phyloP scores from a whole-genome alignment of 2,888 invertebrate genomes.

The Podotricha telesiphe region DNA sequence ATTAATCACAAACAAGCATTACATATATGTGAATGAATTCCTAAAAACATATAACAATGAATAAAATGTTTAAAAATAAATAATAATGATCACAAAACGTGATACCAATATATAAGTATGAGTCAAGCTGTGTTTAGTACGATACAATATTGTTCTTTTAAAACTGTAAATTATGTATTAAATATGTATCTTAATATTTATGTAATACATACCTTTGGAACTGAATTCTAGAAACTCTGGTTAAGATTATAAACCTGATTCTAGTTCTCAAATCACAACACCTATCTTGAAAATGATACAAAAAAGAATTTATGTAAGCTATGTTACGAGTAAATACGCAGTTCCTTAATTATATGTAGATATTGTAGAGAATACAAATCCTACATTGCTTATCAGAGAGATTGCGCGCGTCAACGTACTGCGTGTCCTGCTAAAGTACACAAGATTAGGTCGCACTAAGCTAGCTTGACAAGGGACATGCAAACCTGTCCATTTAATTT shows the following conservation, averaged over 20 bases:
- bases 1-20: no score
- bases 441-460: constrained; percentile 41
- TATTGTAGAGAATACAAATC: constrained; percentile 35
- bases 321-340: neutral
- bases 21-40: no score
- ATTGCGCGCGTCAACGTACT: constrained; percentile 39
- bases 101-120: no score
- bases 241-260: neutral
- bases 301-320: neutral
- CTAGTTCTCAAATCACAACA: neutral
- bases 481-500: constrained; percentile 31
- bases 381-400: constrained; percentile 39
- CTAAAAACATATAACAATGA: no score
- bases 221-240: neutral
- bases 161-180: no score
- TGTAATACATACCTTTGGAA: neutral
- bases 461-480: constrained; percentile 40
- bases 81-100: no score
- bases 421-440: constrained; percentile 41
- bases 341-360: constrained; percentile 24
- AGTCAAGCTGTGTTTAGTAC: no score
- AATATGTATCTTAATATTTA: no score
- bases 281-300: neutral
- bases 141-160: no score
- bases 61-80: no score